Evolutionary conservation across 2,113 vertebrate genomes (phyloP).

Genomic region (Seriola quinqueradiata): DNA sequence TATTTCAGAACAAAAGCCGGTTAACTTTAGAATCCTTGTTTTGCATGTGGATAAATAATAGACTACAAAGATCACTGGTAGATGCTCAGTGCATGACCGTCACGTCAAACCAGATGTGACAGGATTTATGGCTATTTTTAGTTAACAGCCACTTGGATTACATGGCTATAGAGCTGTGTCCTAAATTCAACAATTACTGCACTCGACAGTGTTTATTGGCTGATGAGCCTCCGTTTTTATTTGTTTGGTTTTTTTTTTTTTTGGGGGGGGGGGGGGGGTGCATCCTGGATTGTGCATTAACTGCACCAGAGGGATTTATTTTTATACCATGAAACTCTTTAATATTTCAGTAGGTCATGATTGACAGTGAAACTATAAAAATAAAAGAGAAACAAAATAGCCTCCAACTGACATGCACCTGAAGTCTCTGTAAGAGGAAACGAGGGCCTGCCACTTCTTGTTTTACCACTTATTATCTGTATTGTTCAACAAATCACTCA

Average conservation of each 20-base stretch:
- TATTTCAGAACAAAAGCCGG: not conserved
- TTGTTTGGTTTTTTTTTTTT: not conserved
- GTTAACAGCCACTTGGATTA: slow-evolving; percentile 61
- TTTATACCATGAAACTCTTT: slow-evolving; percentile 3
- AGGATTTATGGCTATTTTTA: slow-evolving; percentile 72
- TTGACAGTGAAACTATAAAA: slow-evolving; percentile 13
- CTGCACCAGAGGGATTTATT: slow-evolving; percentile 11
- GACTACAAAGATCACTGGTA: slow-evolving; percentile 25
- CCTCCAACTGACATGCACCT: slow-evolving; percentile 14
- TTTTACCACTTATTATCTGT: slow-evolving; percentile 29
- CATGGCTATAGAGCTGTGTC: slow-evolving; percentile 51
- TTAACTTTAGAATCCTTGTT: not conserved
- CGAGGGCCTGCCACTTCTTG: slow-evolving; percentile 17
- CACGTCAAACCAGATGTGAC: slow-evolving; percentile 58
- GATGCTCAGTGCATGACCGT: slow-evolving; percentile 39
- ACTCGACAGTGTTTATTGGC: slow-evolving; percentile 46
- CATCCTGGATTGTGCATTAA: not conserved
- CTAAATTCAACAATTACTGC: slow-evolving; percentile 70
- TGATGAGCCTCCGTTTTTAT: slow-evolving; percentile 20
- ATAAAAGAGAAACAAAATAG: slow-evolving; percentile 16
- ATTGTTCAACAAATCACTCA: slow-evolving; percentile 40
- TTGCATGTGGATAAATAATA: slow-evolving; percentile 3
- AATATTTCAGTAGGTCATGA: slow-evolving; percentile 16
- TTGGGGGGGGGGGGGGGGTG: not conserved
- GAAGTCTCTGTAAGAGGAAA: slow-evolving; percentile 17